Conservation (phyloP, 2,888 invertebrate genomes). For the Campaea margaritaria region DNA sequence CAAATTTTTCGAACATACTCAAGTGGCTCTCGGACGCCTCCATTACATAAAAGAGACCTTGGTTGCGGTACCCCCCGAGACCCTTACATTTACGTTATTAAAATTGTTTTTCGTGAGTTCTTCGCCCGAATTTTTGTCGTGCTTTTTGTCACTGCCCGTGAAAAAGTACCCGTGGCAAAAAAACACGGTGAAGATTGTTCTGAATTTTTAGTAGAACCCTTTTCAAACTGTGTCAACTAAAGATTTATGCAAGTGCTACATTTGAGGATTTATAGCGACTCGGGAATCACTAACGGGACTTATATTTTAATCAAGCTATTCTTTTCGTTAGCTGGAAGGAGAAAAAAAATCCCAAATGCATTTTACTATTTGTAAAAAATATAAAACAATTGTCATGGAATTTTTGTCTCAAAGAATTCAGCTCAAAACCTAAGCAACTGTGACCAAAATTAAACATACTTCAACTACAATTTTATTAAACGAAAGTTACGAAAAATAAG, state of each 20-base stretch:
- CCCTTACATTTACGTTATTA: constrained; percentile 24
- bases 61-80: constrained; percentile 17
- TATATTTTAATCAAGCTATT: too few relatives aligned
- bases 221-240: constrained; percentile 15
- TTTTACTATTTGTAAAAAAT: too few relatives aligned
- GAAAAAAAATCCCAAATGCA: too few relatives aligned
- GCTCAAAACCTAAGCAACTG: too few relatives aligned
- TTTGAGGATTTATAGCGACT: constrained; percentile 7
- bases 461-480: too few relatives aligned
- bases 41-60: constrained; percentile 18
- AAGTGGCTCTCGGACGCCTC: constrained; percentile 7
- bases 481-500: too few relatives aligned
- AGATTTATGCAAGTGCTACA: constrained; percentile 15
- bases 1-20: constrained; percentile 9
- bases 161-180: not conserved
- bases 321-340: too few relatives aligned
- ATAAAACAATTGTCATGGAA: too few relatives aligned
- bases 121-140: not conserved
- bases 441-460: too few relatives aligned
- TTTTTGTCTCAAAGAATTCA: too few relatives aligned
- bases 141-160: constrained; percentile 6
- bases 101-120: constrained; percentile 23
- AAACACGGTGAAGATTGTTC: constrained; percentile 3
- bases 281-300: not conserved
- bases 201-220: constrained; percentile 19